Base-by-base conservation (phyloP, 2,888 invertebrate species). In the Philaethria dido region DNA sequence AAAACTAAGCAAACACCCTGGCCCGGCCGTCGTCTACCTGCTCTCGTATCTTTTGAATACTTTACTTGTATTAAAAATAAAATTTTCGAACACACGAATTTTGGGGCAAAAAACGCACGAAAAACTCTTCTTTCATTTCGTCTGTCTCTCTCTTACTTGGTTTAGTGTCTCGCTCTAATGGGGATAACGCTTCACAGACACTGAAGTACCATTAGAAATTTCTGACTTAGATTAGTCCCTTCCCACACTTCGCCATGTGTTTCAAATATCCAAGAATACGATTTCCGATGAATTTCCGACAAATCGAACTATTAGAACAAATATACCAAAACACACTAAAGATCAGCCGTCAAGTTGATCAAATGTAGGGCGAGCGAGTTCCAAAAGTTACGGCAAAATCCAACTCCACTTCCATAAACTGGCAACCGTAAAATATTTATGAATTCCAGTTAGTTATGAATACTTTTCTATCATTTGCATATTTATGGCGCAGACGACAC, bases 61-160 rank as follows among this genome's bases (percentile, higher is more conserved):
- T 87, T 86, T 85, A 87, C 87, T 90, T 89, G 87, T 88, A 90
- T 89, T 92, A 88, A 91, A 92, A 92, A 77, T 90, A 92, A 91
- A 89, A 89, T 83, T 87, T 87, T 80, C 85, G 86, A 89, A 87
- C 86, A 84, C 88, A 87, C 83, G 86, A 87, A 87, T 89, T 89
- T 82, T 80, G 84, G 84, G 78, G 78, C 92, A 92, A 92, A 92
- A 92, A 92, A 91, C 82, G 83, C 81, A 85, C 78, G 87, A 92
- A 91, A 91, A 92, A 91, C 88, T 80, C 80, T 84, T 82, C 84
- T 86, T 84, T 83, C 82, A 81, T 74, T 70, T 62, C 66, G 39
- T 68, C 76, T 66, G 69, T 86, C 85, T 75, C 81, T 75, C 69
- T 86, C 78, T 72, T 44, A 66, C 83, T 59, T 33, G 59, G 64